phyloP scores from a whole-genome alignment of 2,888 invertebrate genomes.

The Sclerodermus sp. region DNA sequence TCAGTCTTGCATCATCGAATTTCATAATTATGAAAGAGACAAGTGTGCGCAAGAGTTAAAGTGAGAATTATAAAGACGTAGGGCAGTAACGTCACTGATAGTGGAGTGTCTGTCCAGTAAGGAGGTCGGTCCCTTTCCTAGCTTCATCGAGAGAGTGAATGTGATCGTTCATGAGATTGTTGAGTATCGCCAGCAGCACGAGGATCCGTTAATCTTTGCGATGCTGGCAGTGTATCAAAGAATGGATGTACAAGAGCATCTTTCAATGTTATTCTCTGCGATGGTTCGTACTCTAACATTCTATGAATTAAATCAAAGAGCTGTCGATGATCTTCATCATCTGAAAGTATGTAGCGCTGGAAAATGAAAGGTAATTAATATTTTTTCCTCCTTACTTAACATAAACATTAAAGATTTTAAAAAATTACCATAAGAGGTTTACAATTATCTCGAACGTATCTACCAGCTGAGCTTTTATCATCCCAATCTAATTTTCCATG shows the following conservation, averaged over 20 bases:
- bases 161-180: constrained; percentile 67
- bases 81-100: constrained; percentile 24
- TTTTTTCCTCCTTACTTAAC: neutral
- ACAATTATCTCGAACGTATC: constrained; percentile 97
- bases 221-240: constrained; percentile 82
- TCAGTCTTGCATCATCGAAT: constrained; percentile 28
- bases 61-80: constrained; percentile 18
- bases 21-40: constrained; percentile 14
- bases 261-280: constrained; percentile 81
- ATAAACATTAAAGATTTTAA: neutral
- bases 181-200: constrained; percentile 60
- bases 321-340: constrained; percentile 87
- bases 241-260: constrained; percentile 92
- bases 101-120: constrained; percentile 40
- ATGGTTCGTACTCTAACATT: constrained; percentile 97
- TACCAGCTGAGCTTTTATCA: constrained; percentile 92
- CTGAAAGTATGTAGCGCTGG: constrained; percentile 86
- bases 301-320: constrained; percentile 92
- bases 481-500: constrained; percentile 98
- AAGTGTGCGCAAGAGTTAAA: constrained; percentile 16
- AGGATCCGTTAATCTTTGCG: constrained; percentile 71
- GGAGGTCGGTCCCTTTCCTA: constrained; percentile 52
- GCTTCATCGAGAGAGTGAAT: constrained; percentile 74
- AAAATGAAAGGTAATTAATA: constrained; percentile 12
- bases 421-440: constrained; percentile 86